Evolutionary conservation across 2,113 vertebrate species (phyloP), one percentile per base, ranked within the genome.

Genomic region (Myanophis thanlyinensis): DNA sequence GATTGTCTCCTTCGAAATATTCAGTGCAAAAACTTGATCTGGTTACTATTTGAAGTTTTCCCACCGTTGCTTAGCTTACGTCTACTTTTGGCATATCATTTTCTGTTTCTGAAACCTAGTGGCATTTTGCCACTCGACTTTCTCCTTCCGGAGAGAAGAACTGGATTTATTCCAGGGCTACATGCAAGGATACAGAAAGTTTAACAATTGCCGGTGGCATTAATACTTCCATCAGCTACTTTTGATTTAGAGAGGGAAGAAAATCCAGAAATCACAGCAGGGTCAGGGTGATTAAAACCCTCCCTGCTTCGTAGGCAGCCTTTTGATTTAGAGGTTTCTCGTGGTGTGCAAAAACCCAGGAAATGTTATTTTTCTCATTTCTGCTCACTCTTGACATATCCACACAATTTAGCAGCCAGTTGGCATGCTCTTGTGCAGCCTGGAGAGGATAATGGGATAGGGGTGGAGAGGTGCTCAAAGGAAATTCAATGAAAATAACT

Each of bases 41-140:
- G 8, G 51, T 89, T 89, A 89, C 44, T 89, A 59, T 23, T 49
- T 44, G 52, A 56, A 85, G 88, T 12, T 35, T 88, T 8, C 56
- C 30, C 52, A 56, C 48, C 92, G 11, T 27, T 51, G 51, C 46
- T 59, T 52, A 85, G 48, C 51, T 89, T 92, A 40, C 4, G 1
- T 48, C 67, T 40, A 56, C 30, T 40, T 49, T 40, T 89, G 52
- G 52, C 73, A 85, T 49, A 15, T 59, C 88, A 51, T 85, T 85
- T 92, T 89, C 87, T 85, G 10, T 89, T 92, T 92, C 89, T 89
- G 53, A 89, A 92, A 85, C 52, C 52, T 89, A 85, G 12, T 89
- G 88, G 88, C 52, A 85, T 85, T 89, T 92, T 92, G 92, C 67
- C 87, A 92, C 73, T 89, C 20, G 3, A 59, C 44, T 59, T 92